Base-by-base conservation (phyloP, 2,888 invertebrate species). In the Microctonus brassicae region DNA sequence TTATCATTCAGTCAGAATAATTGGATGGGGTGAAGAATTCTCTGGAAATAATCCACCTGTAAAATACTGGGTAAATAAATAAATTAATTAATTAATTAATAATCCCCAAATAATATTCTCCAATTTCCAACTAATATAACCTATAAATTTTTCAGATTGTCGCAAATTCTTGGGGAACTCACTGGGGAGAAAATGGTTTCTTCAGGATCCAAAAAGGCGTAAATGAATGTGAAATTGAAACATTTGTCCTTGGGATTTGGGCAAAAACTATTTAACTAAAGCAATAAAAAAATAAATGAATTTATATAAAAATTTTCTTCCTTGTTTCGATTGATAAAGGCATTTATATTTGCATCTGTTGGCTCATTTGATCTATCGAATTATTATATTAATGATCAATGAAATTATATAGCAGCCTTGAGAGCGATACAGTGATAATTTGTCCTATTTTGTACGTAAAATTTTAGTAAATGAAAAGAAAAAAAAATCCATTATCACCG, bases 111-210 rank as follows among this genome's bases (percentile, higher is more conserved):
- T n/a, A n/a, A n/a, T n/a, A n/a, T n/a, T n/a, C 17, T 64, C 33
- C 42, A 29, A 61, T 26, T 53, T 62, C n/a, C 36, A 47, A 58
- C 61, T 36, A 34, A 60, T 34, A 55, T 34, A 55, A 67, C 9
- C 9, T 9, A 22, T 53, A 34, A 47, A n/a, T 62, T 42, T 22
- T 39, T 39, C 53, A 98, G 97, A 90, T 95, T 83, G 96, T 94
- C 53, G 96, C 96, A 60, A 98, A 98, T 89, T 97, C 97, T 36
- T 98, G 98, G 98, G 98, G 98, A 9, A 82, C 88, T 0, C 89
- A 92, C 78, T 98, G 98, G 98, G 98, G 98, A 10, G 97, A 98
- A 85, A 89, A 92, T 75, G 98, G 98, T 0, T 94, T 92, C 84
- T 98, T 98, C 92, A 91, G 93, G 73, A 97, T 98, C 80, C 88